Evolutionary conservation across 2,888 invertebrate species (phyloP).

Genomic region (Lochmaea capreae): DNA sequence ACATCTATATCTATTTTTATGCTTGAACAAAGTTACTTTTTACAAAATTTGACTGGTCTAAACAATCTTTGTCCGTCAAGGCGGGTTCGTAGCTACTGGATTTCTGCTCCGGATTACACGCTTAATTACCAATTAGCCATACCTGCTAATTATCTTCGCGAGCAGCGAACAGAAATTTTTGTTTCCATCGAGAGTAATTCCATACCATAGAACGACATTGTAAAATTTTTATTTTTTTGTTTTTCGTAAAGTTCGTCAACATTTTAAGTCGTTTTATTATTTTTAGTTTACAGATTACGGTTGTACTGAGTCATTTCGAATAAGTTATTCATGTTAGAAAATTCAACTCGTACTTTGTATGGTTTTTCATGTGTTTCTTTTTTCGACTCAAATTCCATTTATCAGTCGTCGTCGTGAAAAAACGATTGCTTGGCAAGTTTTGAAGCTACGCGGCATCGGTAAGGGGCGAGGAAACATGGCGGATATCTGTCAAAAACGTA

Average conservation of each 20-base stretch:
- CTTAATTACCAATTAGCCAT: conserved; percentile 60
- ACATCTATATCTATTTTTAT: background rate
- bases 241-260: conserved; percentile 3
- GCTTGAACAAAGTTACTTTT: background rate
- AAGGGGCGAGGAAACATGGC: too few relatives aligned
- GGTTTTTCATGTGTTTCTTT: too few relatives aligned
- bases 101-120: conserved; percentile 56
- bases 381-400: too few relatives aligned
- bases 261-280: background rate
- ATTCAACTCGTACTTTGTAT: too few relatives aligned
- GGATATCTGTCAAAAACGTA: too few relatives aligned
- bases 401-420: too few relatives aligned
- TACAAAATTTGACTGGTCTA: conserved; percentile 5
- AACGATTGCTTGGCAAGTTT: too few relatives aligned
- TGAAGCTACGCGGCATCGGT: too few relatives aligned
- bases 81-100: conserved; percentile 56
- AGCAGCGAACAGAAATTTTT: conserved; percentile 10
- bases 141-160: conserved; percentile 54
- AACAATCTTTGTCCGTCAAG: conserved; percentile 34
- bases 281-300: background rate
- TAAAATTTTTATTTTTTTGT: conserved; percentile 17
- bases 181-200: conserved; percentile 17
- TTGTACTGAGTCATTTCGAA: too few relatives aligned
- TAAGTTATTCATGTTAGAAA: background rate
- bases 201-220: conserved; percentile 7